Percentiles rank a stretch among this genome's conserved stretches.
phyloP scores from a whole-genome alignment of 2,113 vertebrate species.

The Anoplopoma fimbria region DNA sequence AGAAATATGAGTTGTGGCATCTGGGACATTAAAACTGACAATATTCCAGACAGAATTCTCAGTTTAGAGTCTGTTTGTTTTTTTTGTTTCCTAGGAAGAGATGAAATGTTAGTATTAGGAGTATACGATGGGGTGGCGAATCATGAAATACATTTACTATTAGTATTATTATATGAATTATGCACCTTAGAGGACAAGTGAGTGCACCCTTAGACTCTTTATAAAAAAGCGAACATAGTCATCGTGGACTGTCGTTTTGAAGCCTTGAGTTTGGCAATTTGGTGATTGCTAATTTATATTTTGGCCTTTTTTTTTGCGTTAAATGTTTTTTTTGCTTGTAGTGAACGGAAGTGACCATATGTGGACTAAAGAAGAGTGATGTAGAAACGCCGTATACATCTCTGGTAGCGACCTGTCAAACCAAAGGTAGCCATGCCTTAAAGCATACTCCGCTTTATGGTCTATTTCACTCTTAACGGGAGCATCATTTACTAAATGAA shows the following conservation, averaged over 20 bases:
- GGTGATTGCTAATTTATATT: too few species aligned
- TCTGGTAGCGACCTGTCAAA: too few species aligned
- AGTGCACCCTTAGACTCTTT: background rate
- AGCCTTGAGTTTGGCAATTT: too few species aligned
- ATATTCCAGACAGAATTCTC: background rate
- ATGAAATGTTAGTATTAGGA: background rate
- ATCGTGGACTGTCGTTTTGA: background rate
- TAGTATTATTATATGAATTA: background rate
- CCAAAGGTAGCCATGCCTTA: too few species aligned
- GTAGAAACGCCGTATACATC: too few species aligned
- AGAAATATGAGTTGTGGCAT: constrained; percentile 29
- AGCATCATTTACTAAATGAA: background rate
- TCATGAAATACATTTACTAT: background rate
- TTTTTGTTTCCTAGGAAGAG: background rate
- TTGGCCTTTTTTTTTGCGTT: too few species aligned
- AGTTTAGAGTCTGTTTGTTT: background rate
- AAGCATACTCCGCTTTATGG: too few species aligned
- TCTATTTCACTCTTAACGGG: too few species aligned
- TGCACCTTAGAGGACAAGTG: background rate
- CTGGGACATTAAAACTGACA: constrained; percentile 33
- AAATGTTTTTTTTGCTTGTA: too few species aligned
- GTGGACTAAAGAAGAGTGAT: too few species aligned
- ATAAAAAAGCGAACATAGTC: background rate
- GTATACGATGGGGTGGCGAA: background rate
- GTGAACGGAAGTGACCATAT: too few species aligned